These are phyloP conservation scores for Drosophila pachea DNA, from an alignment of 1,140 invertebrate genomes.

Conservation along the genomic window DNA sequence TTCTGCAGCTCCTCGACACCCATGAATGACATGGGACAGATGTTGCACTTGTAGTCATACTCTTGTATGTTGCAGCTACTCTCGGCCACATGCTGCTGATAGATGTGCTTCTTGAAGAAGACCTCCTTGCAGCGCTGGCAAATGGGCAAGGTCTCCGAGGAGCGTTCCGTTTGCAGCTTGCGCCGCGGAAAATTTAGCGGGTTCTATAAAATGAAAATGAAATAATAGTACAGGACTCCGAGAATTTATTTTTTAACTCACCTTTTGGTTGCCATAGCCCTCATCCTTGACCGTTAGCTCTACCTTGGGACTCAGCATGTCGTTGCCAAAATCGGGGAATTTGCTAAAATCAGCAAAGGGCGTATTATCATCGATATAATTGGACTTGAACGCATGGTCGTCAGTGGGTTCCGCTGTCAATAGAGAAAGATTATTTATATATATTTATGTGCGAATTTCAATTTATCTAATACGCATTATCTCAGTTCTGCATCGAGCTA, in stretches of 20 bases:
- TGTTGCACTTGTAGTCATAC: slow-evolving; percentile 72
- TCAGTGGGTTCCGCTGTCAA: slow-evolving; percentile 61
- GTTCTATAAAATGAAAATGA: slow-evolving; percentile 32
- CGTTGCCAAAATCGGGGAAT: slow-evolving; percentile 55
- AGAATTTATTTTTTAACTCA: slow-evolving; percentile 2
- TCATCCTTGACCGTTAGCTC: slow-evolving; percentile 62
- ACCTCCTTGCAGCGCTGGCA: slow-evolving; percentile 77
- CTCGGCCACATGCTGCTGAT: slow-evolving; percentile 65
- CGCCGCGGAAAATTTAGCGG: slow-evolving; percentile 63
- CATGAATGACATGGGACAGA: slow-evolving; percentile 77
- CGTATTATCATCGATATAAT: slow-evolving; percentile 67
- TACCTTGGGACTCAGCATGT: slow-evolving; percentile 65
- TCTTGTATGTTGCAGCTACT: slow-evolving; percentile 70
- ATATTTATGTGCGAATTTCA: slow-evolving; percentile 2
- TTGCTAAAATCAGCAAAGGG: slow-evolving; percentile 68
- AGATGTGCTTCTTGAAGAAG: slow-evolving; percentile 72
- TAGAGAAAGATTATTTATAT: slow-evolving; percentile 7
- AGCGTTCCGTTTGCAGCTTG: slow-evolving; percentile 64
- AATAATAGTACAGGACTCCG: neutral
- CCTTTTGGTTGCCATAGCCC: slow-evolving; percentile 50
- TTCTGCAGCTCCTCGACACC: slow-evolving; percentile 59
- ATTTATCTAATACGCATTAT: neutral
- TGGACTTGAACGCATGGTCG: slow-evolving; percentile 66
- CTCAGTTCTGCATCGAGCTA: slow-evolving; percentile 15
- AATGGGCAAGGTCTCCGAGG: slow-evolving; percentile 59